Base-by-base conservation (phyloP, 30 jellyfish, hydroid and myxozoan genomes). In the Turritopsis rubra region DNA sequence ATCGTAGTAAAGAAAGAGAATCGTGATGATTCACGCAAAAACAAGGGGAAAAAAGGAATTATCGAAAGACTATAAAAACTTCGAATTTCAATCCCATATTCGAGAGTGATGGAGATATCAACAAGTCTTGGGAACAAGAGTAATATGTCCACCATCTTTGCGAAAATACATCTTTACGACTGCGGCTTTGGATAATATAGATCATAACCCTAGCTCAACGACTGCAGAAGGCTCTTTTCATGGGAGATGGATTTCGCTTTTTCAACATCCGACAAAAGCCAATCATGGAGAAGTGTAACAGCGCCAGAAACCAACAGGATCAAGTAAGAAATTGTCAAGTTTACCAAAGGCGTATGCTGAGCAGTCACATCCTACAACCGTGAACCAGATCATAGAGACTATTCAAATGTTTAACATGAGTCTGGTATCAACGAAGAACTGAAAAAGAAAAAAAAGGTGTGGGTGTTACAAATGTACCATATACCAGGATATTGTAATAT, bases 141-240 rank as follows among this genome's bases (percentile, higher is more conserved):
- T n/a, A 41, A 89, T 87, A 18, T 87, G 95, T 52, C 92, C 95
- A 21, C 79, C 81, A 30, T 26, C 65, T 18, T 72, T 87, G 25
- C 25, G 53, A 29, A 18, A 52, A 23, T 68, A 79, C 8, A 8
- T 87, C n/a, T 87, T 81, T 28, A 87, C 91, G 24, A 83, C 87
- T 1, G 85, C 91, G n/a, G 92, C 95, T 4, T 73, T 75, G 0
- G 91, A 87, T 68, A 87, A 87, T 29, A 73, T 82, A 23, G 95
- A 81, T 65, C 87, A 81, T 73, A 82, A 87, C 72, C 95, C 95
- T 13, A 54, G 71, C 8, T 53, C 95, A 22, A 77, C 66, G 18
- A 76, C 83, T 16, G 73, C 95, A n/a, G 73, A 65, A 54, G 75
- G 52, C 21, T 81, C 90, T 25, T 87, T 87, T 75, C 92, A 87